phyloP scores from a whole-genome alignment of 2,113 vertebrate species.

The Lucifuga dentata region DNA sequence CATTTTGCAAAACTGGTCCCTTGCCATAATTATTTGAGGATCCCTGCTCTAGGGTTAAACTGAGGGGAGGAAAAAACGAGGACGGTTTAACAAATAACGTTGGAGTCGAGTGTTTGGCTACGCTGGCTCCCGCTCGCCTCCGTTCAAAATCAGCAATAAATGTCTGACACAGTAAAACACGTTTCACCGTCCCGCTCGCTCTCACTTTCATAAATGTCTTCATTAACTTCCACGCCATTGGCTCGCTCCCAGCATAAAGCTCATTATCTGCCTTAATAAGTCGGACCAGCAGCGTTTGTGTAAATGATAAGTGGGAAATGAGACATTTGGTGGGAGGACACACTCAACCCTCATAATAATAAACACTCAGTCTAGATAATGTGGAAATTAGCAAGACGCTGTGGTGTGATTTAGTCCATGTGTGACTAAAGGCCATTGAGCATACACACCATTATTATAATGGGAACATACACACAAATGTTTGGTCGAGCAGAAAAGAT shows the following conservation, averaged over 20 bases:
- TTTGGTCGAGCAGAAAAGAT: too few relatives aligned
- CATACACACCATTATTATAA: neutral
- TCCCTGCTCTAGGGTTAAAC: too few relatives aligned
- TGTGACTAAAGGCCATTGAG: constrained; percentile 70
- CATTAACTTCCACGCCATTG: constrained; percentile 34
- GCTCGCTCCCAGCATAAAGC: constrained; percentile 12
- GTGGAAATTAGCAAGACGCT: constrained; percentile 82
- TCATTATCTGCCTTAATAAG: constrained; percentile 56
- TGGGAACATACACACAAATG: neutral
- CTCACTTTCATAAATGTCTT: constrained; percentile 31
- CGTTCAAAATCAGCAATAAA: neutral
- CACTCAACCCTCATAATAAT: constrained; percentile 19
- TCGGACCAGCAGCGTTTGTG: constrained; percentile 14
- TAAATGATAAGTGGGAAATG: constrained; percentile 38
- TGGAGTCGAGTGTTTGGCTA: neutral
- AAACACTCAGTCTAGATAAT: constrained; percentile 30
- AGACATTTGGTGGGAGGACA: constrained; percentile 22
- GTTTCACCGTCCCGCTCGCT: constrained; percentile 7
- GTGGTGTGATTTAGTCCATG: neutral
- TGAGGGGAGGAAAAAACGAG: too few relatives aligned
- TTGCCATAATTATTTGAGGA: too few relatives aligned
- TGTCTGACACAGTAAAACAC: constrained; percentile 20
- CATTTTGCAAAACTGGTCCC: too few relatives aligned
- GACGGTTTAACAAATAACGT: too few relatives aligned
- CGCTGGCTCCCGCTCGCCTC: neutral